Conservation (phyloP, 2,113 vertebrate species). For the Crotophaga sulcirostris region DNA sequence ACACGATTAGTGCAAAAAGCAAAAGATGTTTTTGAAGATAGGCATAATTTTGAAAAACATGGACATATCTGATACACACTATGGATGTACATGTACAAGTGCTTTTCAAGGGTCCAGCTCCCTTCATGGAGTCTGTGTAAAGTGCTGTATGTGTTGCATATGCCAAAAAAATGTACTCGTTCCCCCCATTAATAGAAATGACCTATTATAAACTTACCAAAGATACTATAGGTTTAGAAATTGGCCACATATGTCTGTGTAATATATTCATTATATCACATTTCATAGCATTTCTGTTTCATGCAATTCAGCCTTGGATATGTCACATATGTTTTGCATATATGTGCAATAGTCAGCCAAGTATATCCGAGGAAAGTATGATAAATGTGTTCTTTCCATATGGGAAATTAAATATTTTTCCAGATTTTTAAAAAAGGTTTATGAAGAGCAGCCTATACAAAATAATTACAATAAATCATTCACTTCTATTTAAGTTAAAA, state of each 20-base stretch:
- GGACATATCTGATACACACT: background rate
- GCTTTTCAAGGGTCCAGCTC: background rate
- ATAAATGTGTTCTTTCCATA: conserved; percentile 66
- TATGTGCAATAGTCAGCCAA: conserved; percentile 51
- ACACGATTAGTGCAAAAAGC: background rate
- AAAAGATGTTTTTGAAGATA: background rate
- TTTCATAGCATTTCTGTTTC: conserved; percentile 64
- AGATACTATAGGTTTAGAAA: conserved; percentile 56
- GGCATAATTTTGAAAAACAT: background rate
- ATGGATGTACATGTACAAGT: background rate
- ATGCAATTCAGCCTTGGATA: conserved; percentile 64
- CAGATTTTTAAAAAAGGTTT: conserved; percentile 1
- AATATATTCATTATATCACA: conserved; percentile 68
- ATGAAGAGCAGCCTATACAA: conserved; percentile 41
- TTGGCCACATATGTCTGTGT: conserved; percentile 57
- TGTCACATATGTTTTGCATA: conserved; percentile 70
- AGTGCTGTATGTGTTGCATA: background rate
- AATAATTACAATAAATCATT: conserved; percentile 66
- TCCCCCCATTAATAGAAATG: conserved; percentile 42
- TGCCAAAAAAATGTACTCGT: background rate
- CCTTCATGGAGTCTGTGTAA: background rate
- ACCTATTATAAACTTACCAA: conserved; percentile 58
- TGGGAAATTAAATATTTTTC: conserved; percentile 67
- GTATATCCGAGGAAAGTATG: conserved; percentile 57
- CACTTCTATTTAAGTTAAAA: conserved; percentile 24